Evolutionary conservation across 2,113 vertebrate species (phyloP), one percentile per base, ranked within the genome.

Genomic region (Erythrolamprus reginae): DNA sequence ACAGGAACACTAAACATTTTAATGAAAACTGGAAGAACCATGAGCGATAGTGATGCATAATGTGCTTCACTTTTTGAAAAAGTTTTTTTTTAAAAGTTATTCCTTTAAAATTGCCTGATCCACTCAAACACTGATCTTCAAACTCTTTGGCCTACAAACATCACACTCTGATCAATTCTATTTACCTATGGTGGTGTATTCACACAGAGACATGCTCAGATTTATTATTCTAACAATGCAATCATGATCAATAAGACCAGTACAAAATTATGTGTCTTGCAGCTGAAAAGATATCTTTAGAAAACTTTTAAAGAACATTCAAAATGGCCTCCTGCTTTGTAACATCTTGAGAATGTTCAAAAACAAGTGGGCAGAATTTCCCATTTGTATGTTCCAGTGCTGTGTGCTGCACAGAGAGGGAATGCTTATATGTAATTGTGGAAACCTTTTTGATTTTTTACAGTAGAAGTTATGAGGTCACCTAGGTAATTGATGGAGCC

Each of bases 1-100:
- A 89, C 65, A 94, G 85, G 52, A 94, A 95, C 70, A 5, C 3
- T 88, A 92, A 94, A 26, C 94, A 10, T 15, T 91, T 93, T 96
- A 95, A 94, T 93, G 92, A 89, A 94, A 84, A 93, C 89, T 92
- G 24, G 2, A 45, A 8, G 85, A 92, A 94, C 90, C 65, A 89
- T 0, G 92, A 89, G 47, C 65, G 92, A 56, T 87, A 50, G 42
- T 88, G n/a, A 10, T 86, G 33, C 17, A 96, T 88, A 24, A 38
- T 90, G 13, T 5, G 65, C 23, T 90, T 90, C 88, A 86, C 3
- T 61, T 87, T 89, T 93, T 89, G 91, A 93, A 92, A 48, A 95
- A 38, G 93, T 87, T 82, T 51, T 82, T 65, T 58, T 50, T 50
- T 50, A 12, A 48, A 90, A 9, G 88, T 53, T 65, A 24, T 89